Conservation (phyloP, 1,140 invertebrate genomes). For the Eubasilissa regina region DNA sequence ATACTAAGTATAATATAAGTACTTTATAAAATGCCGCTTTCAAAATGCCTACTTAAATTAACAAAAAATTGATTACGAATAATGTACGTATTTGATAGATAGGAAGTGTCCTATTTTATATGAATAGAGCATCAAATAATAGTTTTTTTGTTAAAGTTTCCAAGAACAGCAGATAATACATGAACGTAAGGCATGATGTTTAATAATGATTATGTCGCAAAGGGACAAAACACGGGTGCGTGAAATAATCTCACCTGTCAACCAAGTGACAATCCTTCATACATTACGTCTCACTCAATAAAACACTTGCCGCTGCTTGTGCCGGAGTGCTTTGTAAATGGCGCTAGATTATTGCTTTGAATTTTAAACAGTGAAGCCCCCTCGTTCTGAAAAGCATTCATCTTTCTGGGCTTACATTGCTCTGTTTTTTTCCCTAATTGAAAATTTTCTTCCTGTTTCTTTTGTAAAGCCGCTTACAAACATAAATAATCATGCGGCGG, state of each 20-base stretch:
- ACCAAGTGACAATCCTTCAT: conserved; percentile 54
- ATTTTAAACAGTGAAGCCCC: conserved; percentile 57
- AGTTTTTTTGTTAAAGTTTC: too few species aligned
- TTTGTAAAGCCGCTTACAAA: conserved; percentile 45
- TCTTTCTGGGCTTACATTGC: conserved; percentile 53
- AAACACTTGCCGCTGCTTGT: conserved; percentile 54
- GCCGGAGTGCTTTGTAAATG: conserved; percentile 56
- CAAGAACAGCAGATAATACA: too few species aligned
- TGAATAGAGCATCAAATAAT: too few species aligned
- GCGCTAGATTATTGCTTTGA: conserved; percentile 59
- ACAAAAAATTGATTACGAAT: too few species aligned
- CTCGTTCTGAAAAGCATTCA: conserved; percentile 55
- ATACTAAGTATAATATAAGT: too few species aligned
- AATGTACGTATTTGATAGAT: too few species aligned
- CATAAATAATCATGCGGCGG: conserved; percentile 45
- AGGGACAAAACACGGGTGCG: conserved; percentile 9
- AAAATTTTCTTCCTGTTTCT: conserved; percentile 50
- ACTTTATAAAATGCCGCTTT: too few species aligned
- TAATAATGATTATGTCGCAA: neutral
- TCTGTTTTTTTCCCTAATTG: conserved; percentile 49
- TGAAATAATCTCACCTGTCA: conserved; percentile 29
- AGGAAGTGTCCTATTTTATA: too few species aligned
- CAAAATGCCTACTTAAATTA: too few species aligned
- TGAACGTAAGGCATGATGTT: too few species aligned
- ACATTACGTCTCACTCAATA: conserved; percentile 59